These are phyloP conservation scores for Nymphalis c-album DNA, from an alignment of 2,888 invertebrate species.

Conservation along the genomic window DNA sequence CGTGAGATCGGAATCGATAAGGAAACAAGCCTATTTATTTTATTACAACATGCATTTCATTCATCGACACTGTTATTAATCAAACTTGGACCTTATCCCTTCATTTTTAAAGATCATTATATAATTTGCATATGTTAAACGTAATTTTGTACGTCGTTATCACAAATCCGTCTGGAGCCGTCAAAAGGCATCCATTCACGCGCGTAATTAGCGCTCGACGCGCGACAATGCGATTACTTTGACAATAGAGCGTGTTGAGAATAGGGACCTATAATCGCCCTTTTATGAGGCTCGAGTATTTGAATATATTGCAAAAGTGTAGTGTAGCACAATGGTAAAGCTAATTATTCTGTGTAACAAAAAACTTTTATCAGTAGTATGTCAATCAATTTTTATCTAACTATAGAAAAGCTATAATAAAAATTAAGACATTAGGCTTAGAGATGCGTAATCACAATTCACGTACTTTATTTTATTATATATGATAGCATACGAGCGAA, in stretches of 20 bases:
- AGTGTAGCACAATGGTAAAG: slow-evolving; percentile 20
- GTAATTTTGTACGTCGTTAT: slow-evolving; percentile 37
- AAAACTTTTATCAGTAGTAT: too few species aligned
- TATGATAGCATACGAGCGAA: too few species aligned
- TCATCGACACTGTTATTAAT: not conserved
- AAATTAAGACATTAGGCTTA: too few species aligned
- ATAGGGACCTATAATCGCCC: slow-evolving; percentile 55
- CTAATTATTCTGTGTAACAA: slow-evolving; percentile 16
- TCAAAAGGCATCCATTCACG: slow-evolving; percentile 61
- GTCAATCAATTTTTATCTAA: not conserved
- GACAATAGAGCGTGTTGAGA: slow-evolving; percentile 57
- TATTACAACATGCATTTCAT: slow-evolving; percentile 24
- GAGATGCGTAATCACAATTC: too few species aligned
- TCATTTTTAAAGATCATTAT: slow-evolving; percentile 17
- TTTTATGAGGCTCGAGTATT: slow-evolving; percentile 44
- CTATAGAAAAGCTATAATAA: not conserved
- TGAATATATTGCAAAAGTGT: slow-evolving; percentile 19
- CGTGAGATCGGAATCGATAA: slow-evolving; percentile 49
- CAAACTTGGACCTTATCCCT: slow-evolving; percentile 11
- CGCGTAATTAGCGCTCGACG: slow-evolving; percentile 66
- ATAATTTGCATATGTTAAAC: slow-evolving; percentile 4
- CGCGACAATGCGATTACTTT: slow-evolving; percentile 57
- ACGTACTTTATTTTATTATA: too few species aligned
- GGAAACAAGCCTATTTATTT: slow-evolving; percentile 47
- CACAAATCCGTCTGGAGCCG: slow-evolving; percentile 42